Base-by-base conservation (phyloP, 2,888 invertebrate species). In the Argyra leucocephala region DNA sequence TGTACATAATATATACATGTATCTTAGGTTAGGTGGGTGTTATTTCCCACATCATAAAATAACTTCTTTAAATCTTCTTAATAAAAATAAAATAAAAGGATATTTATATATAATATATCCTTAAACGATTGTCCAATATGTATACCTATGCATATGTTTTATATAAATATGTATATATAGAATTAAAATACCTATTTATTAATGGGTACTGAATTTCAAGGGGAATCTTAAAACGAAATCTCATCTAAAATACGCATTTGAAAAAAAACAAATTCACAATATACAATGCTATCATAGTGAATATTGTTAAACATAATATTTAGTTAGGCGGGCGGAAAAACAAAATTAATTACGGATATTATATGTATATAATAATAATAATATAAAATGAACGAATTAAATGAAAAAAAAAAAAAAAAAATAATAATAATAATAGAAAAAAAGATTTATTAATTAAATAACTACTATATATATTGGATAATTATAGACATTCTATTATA, bases 301-400 rank as follows among this genome's bases (percentile, higher is more conserved):
- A 48, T n/a, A n/a, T 48, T 48, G n/a, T 2, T n/a, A 48, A 48
- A 48, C n/a, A 48, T 48, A 48, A 48, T 48, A 48, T 48, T 48
- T 48, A 18, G 5, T 48, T 48, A 48, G 48, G 48, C 48, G 48
- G 48, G 48, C 48, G 48, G 48, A 48, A 48, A n/a, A 48, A 48
- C 18, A 48, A 48, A 48, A 48, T 48, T 48, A 48, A 48, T 48
- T 48, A 48, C 48, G 48, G 48, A 48, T 48, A 48, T 48, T 48
- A 48, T 48, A 48, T 48, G 37, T 37, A 48, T 48, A 48, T 48
- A 15, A n/a, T 9, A 15, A n/a, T 18, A 48, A 18, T 7, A 10
- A 31, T 31, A 10, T 31, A 31, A 31, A 12, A 31, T 12, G 12
- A 31, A 31, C 12, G 31, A 31, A 31, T 31, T 31, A 31, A 31